phyloP scores from a whole-genome alignment of 30 jellyfish, hydroid and myxozoan species.

The Phacellophora camtschatica region DNA sequence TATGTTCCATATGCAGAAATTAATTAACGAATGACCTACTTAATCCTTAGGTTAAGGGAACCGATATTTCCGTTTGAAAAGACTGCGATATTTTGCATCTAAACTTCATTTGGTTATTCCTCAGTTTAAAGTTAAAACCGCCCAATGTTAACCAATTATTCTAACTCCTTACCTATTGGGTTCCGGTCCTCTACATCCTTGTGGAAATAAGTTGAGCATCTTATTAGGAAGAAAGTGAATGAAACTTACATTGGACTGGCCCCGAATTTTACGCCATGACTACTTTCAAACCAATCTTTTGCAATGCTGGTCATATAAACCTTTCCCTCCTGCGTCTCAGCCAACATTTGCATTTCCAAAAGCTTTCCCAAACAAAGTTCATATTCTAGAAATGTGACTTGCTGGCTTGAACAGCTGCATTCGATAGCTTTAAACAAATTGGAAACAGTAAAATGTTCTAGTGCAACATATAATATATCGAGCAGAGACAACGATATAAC shows the following conservation, averaged over 20 bases:
- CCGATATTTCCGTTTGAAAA: too few relatives aligned
- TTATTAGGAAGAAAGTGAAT: neutral
- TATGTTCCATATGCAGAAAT: too few relatives aligned
- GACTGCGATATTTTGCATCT: too few relatives aligned
- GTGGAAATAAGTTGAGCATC: neutral
- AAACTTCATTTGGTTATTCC: too few relatives aligned
- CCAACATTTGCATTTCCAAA: constrained; percentile 11
- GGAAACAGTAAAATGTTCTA: constrained; percentile 27
- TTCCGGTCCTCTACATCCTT: too few relatives aligned
- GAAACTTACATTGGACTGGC: constrained; percentile 5
- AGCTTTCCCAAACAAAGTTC: constrained; percentile 33
- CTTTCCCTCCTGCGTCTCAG: constrained; percentile 43
- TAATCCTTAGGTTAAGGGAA: too few relatives aligned
- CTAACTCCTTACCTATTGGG: too few relatives aligned
- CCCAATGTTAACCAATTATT: too few relatives aligned
- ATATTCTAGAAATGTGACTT: constrained; percentile 47
- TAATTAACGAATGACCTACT: too few relatives aligned
- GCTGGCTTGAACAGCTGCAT: constrained; percentile 46
- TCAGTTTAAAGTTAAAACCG: too few relatives aligned
- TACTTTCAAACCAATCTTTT: constrained; percentile 9
- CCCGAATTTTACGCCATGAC: constrained; percentile 2
- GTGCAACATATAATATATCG: constrained; percentile 29
- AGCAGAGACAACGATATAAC: constrained; percentile 35
- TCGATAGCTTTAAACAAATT: constrained; percentile 33
- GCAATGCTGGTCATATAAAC: neutral